Base-by-base conservation (phyloP, 2,797 vertebrate genomes). In the Chaetodon trifasciatus region DNA sequence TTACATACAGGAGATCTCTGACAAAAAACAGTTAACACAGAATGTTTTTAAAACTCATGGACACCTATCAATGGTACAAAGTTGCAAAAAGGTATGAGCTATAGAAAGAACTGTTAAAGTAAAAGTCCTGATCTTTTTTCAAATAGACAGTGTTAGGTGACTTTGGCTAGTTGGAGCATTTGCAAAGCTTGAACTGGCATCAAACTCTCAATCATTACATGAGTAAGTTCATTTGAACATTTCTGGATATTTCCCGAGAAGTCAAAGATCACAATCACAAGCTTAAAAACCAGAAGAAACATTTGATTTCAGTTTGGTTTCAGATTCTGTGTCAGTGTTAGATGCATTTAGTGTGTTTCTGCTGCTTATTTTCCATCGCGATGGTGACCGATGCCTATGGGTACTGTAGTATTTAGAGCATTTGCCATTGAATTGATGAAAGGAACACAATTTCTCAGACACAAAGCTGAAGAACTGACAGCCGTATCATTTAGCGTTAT, bases 1-100 rank as follows among this genome's bases (percentile, higher is more conserved):
- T 80, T 40, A 52, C 28, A 55, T 39, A 49, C 24, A 56, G 35
- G 70, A 61, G 53, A 79, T 69, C 50, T 24, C 44, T 24, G 17
- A 74, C 37, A 52, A 50, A 39, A 32, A 56, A 55, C 16, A 8
- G 44, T 55, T 6, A 32, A 65, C 39, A n/a, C 32, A 61, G 9
- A 53, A 58, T 32, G 40, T 70, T 19, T 32, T 15, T 17, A 49
- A 76, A 70, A 44, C 42, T 57, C 49, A 9, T 61, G 72, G 68
- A 79, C 44, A 76, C 21, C 49, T 40, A n/a, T 7, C 47, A 63
- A 42, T 37, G 35, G 4, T 6, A 4, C 4, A 46, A 10, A 47
- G 40, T 11, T 53, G 24, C 15, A 53, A 47, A 71, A 2, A 65
- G 17, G 19, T 5, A 21, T 32, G 39, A 46, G 32, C 40, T 35